A percentile compares a stretch with the other conserved stretches of the same genome.
phyloP scores from a whole-genome alignment of 2,888 invertebrate genomes.

The Caenorhabditis sp. region DNA sequence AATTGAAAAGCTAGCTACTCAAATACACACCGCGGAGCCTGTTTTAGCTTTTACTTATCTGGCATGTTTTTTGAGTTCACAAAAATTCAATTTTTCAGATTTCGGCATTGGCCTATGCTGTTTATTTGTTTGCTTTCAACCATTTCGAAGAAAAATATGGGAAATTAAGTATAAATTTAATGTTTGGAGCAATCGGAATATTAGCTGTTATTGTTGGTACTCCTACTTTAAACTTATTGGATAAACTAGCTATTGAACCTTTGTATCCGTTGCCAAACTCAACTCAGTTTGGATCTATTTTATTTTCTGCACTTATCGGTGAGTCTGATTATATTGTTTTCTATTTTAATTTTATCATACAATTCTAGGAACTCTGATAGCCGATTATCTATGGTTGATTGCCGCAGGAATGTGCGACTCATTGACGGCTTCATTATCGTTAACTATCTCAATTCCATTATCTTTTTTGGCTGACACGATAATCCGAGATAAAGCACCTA shows the following conservation, averaged over 20 bases:
- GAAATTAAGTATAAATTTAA: slow-evolving; percentile 90
- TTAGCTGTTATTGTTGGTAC: slow-evolving; percentile 87
- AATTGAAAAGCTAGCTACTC: too few species aligned
- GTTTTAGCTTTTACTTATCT: too few species aligned
- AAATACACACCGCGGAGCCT: too few species aligned
- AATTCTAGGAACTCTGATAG: slow-evolving; percentile 83
- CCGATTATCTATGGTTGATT: slow-evolving; percentile 92
- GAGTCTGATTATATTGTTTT: background rate
- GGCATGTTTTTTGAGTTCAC: too few species aligned
- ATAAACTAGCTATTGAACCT: slow-evolving; percentile 80
- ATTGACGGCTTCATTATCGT: slow-evolving; percentile 84
- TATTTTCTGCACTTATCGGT: slow-evolving; percentile 49
- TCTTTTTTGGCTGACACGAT: slow-evolving; percentile 84
- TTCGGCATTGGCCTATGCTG: slow-evolving; percentile 82
- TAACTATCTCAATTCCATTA: slow-evolving; percentile 87
- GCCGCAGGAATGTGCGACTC: slow-evolving; percentile 92
- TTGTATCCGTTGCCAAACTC: slow-evolving; percentile 84
- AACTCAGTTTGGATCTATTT: slow-evolving; percentile 77
- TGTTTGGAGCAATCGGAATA: slow-evolving; percentile 93
- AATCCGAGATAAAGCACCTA: slow-evolving; percentile 71
- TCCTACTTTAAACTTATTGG: slow-evolving; percentile 87
- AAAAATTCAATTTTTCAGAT: too few species aligned
- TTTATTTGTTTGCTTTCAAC: slow-evolving; percentile 86
- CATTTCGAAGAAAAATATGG: slow-evolving; percentile 87
- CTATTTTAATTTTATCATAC: too few species aligned